These are phyloP conservation scores for Loxodonta africana DNA, from an alignment of 2,113 vertebrate species.

Conservation along the genomic window DNA sequence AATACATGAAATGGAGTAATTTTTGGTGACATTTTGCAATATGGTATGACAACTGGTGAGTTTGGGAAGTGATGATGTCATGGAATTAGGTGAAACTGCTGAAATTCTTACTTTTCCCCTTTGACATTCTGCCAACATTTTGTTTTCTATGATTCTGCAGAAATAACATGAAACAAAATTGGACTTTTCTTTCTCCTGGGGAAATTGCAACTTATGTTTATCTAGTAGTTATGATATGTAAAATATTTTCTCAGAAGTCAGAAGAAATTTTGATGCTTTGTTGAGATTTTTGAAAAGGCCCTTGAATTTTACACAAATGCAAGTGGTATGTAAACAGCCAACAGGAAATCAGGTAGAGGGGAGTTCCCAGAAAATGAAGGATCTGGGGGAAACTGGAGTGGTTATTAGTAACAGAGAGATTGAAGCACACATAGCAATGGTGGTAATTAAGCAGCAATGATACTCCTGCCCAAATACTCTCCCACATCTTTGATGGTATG, in stretches of 20 bases:
- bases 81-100: conserved; percentile 67
- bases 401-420: neutral
- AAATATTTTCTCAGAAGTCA: conserved; percentile 49
- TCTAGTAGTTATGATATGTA: conserved; percentile 16
- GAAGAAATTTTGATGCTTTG: conserved; percentile 1
- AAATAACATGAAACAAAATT: conserved; percentile 61
- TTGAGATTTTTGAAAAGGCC: conserved; percentile 45
- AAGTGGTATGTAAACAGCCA: neutral
- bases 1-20: conserved; percentile 57
- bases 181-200: conserved; percentile 50
- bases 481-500: neutral
- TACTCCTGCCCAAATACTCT: neutral
- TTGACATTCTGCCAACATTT: conserved; percentile 68
- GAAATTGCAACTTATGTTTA: conserved; percentile 55
- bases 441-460: neutral
- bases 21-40: conserved; percentile 80
- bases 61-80: conserved; percentile 70
- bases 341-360: neutral
- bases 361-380: neutral
- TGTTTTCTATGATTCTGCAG: conserved; percentile 71
- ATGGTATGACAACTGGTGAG: conserved; percentile 71
- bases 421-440: neutral
- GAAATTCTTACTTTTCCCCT: conserved; percentile 63
- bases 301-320: neutral
- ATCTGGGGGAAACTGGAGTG: neutral